Base-by-base conservation (phyloP, 2,888 invertebrate species). In the Neoaliturus tenellus region DNA sequence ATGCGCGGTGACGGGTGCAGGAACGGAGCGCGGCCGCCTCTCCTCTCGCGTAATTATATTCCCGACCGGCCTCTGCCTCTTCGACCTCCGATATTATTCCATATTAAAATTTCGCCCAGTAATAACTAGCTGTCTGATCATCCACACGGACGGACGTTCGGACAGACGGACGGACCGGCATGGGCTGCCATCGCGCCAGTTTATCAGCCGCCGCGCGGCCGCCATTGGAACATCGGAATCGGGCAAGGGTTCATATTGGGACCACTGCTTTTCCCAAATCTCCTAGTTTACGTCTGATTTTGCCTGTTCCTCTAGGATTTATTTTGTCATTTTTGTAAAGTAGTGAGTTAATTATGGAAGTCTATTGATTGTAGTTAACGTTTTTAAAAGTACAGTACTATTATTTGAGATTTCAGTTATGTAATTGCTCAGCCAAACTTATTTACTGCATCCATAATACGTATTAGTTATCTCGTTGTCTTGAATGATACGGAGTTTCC, bases 41-140 rank as follows among this genome's bases (percentile, higher is more conserved):
- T 2, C 28, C 4, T 10, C 28, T 33, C 44, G 69, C n/a, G 73
- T 73, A 73, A 73, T 73, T 73, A 73, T 73, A 73, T 69, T 58
- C 58, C 23, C 58, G 14, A 39, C 25, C 25, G 48, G 28, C 28
- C 48, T n/a, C 28, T 48, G 28, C 28, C 48, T n/a, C 28, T 48
- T 75, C 75, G 48, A 75, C 41, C 41, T 41, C 75, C 48, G 75
- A 75, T 75, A 75, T 75, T 75, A 75, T 75, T 75, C 75, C 48
- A 75, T 75, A 75, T 75, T 75, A 75, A 75, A 75, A 75, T 75
- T 75, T 75, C 48, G 75, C 75, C 48, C 44, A 28, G 48, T 75
- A 75, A 75, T 75, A 75, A 75, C 75, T 28, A 75, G 75, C 48
- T 75, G 75, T 75, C 75, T 48, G 75, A 25, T 75, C 23, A 51